Evolutionary conservation across 2,113 vertebrate genomes (phyloP), one percentile per base, ranked within the genome.

Genomic region (Ailurus styani): DNA sequence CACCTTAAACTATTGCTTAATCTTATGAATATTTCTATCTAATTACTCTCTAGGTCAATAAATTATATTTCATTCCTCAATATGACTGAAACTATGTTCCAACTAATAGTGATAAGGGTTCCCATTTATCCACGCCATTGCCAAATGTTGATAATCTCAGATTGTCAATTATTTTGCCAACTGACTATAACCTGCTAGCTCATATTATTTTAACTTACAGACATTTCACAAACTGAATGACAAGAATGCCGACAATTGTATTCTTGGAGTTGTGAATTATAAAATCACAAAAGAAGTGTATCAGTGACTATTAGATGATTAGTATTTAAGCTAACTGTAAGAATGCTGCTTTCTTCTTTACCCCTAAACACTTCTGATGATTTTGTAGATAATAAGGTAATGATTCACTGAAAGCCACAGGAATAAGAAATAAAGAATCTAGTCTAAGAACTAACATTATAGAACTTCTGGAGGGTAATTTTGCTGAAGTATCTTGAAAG

Each of bases 391-490:
- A 50, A 42, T 40, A 57, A 95, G 62, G 15, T 94, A 96, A 94
- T 9, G 85, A 10, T 27, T 96, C 12, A 60, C 42, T 9, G 1
- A 97, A 93, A 97, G 93, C 81, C 17, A 82, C 0, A 54, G 57
- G 47, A 94, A 68, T 83, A 91, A 97, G 89, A 96, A 82, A 70
- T 10, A 95, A 83, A 87, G 3, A 87, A 15, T 68, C 60, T 72
- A 97, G 17, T n/a, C 27, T 81, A 45, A 93, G 15, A 97, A 83
- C 5, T 11, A 87, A 93, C 17, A 72, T 77, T 75, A 75, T 0
- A 97, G 95, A 98, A 97, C 89, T 87, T 97, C 5, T 45, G 62
- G 84, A 27, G 42, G 52, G 12, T 34, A 34, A 70, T 95, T 98
- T 95, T 95, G 90, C 23, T 34, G 40, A 97, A 85, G 23, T 83